A percentile compares a stretch with the other conserved stretches of the same genome.
These are phyloP conservation scores for Plebejus anna DNA, from an alignment of 2,888 invertebrate genomes.

Conservation along the genomic window DNA sequence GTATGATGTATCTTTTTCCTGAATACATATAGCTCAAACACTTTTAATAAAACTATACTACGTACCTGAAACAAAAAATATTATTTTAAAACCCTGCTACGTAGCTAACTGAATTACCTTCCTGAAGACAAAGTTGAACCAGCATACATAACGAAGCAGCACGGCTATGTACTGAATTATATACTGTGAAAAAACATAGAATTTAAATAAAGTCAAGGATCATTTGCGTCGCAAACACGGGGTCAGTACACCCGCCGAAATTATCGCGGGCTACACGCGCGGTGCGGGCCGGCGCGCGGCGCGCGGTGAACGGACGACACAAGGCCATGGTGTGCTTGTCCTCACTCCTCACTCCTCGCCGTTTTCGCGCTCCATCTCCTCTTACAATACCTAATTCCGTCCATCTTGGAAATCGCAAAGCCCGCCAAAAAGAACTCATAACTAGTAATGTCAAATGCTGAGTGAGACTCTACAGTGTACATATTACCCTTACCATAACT, in stretches of 20 bases:
- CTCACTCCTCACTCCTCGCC: not conserved
- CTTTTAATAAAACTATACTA: not conserved
- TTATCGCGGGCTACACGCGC: conserved; percentile 73
- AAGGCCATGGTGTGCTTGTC: conserved; percentile 60
- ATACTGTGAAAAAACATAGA: conserved; percentile 44
- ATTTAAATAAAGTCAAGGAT: conserved; percentile 78
- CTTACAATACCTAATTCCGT: conserved; percentile 15
- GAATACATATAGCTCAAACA: too few relatives aligned
- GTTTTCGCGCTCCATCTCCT: conserved; percentile 24
- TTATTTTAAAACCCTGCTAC: not conserved
- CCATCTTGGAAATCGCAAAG: not conserved
- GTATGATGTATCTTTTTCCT: too few relatives aligned
- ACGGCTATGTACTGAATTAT: conserved; percentile 21
- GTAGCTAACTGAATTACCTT: not conserved
- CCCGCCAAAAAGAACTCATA: not conserved
- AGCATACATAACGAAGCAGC: not conserved
- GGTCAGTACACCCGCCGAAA: conserved; percentile 78
- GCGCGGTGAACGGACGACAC: conserved; percentile 71
- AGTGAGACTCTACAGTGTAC: not conserved
- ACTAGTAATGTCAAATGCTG: not conserved
- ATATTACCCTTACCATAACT: not conserved
- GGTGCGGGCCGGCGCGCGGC: conserved; percentile 65
- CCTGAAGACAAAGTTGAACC: conserved; percentile 11
- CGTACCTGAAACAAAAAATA: not conserved
- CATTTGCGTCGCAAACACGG: conserved; percentile 74